Percentiles rank a stretch among this genome's conserved stretches.
Conservation (phyloP, 2,797 vertebrate species). For the Falco rusticolus region DNA sequence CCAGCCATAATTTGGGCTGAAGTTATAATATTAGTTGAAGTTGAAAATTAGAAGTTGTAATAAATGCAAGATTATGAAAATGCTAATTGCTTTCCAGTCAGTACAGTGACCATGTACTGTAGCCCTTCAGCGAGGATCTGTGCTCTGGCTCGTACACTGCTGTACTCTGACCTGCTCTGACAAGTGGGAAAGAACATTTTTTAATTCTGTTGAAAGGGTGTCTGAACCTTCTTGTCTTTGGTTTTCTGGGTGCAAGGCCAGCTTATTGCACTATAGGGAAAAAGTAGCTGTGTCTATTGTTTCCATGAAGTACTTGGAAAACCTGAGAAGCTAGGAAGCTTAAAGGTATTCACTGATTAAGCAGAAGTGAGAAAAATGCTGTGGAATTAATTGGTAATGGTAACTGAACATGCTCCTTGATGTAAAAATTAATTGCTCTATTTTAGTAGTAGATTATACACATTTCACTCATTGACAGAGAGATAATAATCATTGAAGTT, state of each 20-base stretch:
- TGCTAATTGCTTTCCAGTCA: neutral
- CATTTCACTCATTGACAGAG: neutral
- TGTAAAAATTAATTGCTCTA: neutral
- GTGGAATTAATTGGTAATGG: neutral
- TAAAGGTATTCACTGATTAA: neutral
- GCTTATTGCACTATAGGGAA: neutral
- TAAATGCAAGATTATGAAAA: neutral
- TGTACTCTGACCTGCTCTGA: neutral
- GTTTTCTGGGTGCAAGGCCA: neutral
- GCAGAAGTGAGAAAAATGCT: neutral
- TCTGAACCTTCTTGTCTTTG: neutral
- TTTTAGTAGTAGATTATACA: neutral
- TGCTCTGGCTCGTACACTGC: accelerated
- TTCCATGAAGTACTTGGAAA: neutral
- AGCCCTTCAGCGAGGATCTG: neutral
- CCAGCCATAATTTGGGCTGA: neutral
- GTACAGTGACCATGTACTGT: neutral
- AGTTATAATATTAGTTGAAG: too few relatives aligned
- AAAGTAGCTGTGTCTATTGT: neutral
- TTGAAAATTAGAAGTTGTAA: neutral
- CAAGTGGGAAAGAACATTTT: neutral
- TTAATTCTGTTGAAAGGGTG: neutral
- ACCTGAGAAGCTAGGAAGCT: neutral
- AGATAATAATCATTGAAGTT: neutral
- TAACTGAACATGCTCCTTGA: neutral